These are phyloP conservation scores for Plectropomus leopardus DNA, from an alignment of 2,113 vertebrate species.

Conservation along the genomic window DNA sequence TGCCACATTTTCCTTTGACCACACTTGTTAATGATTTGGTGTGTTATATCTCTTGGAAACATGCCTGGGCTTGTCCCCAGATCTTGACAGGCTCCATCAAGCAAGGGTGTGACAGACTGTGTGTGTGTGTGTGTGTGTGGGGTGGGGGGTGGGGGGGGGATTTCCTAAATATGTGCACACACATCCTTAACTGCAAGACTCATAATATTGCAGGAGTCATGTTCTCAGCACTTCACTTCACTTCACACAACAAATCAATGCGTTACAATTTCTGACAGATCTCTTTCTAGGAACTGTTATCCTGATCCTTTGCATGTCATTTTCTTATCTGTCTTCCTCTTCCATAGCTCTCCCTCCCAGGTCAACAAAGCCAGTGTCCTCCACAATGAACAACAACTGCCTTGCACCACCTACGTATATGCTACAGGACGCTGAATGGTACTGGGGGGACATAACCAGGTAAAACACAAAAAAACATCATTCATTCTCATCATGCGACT, in stretches of 20 bases:
- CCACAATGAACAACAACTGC: slow-evolving; percentile 88
- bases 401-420: slow-evolving; percentile 80
- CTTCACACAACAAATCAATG: slow-evolving; percentile 16
- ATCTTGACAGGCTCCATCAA: slow-evolving; percentile 60
- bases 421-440: slow-evolving; percentile 96
- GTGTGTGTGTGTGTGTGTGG: background rate
- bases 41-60: slow-evolving; percentile 67
- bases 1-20: slow-evolving; percentile 34
- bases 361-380: slow-evolving; percentile 90
- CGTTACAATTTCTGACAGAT: background rate
- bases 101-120: slow-evolving; percentile 37
- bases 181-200: background rate
- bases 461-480: too few relatives aligned
- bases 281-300: slow-evolving; percentile 16
- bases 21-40: slow-evolving; percentile 44
- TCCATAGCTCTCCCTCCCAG: slow-evolving; percentile 93
- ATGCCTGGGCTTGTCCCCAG: slow-evolving; percentile 76
- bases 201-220: background rate
- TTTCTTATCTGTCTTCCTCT: slow-evolving; percentile 44
- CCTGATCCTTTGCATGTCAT: background rate
- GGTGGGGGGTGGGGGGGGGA: background rate
- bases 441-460: slow-evolving; percentile 97
- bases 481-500: background rate
- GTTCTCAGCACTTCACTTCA: background rate
- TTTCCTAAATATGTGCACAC: slow-evolving; percentile 3